Evolutionary conservation across 2,888 invertebrate species (phyloP).

Genomic region (Phortica magna): DNA sequence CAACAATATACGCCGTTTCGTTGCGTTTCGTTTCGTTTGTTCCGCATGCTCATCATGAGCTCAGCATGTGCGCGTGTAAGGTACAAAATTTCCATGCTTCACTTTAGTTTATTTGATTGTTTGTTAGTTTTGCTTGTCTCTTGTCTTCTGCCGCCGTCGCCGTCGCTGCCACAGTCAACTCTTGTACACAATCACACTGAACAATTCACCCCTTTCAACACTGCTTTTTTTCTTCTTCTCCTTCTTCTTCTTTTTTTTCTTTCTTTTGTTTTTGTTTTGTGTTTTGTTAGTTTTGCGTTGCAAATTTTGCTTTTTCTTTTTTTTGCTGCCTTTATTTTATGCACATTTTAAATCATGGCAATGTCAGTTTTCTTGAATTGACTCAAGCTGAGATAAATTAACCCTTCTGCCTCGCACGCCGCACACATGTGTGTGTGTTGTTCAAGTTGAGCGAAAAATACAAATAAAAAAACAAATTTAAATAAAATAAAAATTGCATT

Average conservation of each 20-base stretch:
- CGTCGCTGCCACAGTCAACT: neutral
- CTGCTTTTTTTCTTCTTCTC: too few relatives aligned
- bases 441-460: neutral
- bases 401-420: neutral
- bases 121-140: slow-evolving; percentile 48
- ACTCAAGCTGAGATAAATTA: slow-evolving; percentile 20
- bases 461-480: neutral
- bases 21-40: neutral
- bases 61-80: neutral
- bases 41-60: too few relatives aligned
- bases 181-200: too few relatives aligned
- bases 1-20: neutral
- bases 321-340: slow-evolving; percentile 55
- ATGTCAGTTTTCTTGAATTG: slow-evolving; percentile 24
- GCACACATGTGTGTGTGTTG: neutral
- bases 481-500: slow-evolving; percentile 1
- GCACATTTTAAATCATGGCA: slow-evolving; percentile 68
- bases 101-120: slow-evolving; percentile 43
- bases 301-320: slow-evolving; percentile 53
- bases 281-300: slow-evolving; percentile 72
- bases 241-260: too few relatives aligned
- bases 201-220: too few relatives aligned
- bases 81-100: slow-evolving; percentile 37
- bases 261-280: too few relatives aligned
- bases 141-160: neutral